phyloP scores from a whole-genome alignment of 2,888 invertebrate genomes.

The Macrophya annulata region DNA sequence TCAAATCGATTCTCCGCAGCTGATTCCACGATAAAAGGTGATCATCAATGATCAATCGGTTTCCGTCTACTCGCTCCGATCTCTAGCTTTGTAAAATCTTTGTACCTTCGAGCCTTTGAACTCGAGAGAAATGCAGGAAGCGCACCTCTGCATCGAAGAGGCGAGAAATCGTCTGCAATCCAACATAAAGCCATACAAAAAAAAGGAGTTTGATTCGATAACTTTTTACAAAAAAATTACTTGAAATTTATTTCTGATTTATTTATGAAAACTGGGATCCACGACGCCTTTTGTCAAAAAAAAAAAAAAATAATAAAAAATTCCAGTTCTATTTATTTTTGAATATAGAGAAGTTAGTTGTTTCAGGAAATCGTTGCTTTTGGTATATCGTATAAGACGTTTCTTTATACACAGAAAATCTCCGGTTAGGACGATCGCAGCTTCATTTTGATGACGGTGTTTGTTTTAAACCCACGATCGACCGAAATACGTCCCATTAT shows the following conservation, averaged over 20 bases:
- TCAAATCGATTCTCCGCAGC: slow-evolving; percentile 9
- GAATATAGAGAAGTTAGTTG: neutral
- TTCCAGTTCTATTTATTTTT: neutral
- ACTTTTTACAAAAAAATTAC: neutral
- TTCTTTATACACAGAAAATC: slow-evolving; percentile 4
- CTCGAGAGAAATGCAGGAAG: slow-evolving; percentile 32
- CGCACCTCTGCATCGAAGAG: slow-evolving; percentile 14
- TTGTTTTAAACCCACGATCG: slow-evolving; percentile 37
- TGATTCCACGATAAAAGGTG: slow-evolving; percentile 20
- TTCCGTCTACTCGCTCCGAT: slow-evolving; percentile 1
- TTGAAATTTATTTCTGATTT: neutral
- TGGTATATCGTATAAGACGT: slow-evolving; percentile 13
- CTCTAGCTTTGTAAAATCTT: slow-evolving; percentile 5
- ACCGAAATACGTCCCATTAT: neutral
- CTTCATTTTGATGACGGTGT: slow-evolving; percentile 28
- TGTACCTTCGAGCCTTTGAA: slow-evolving; percentile 29
- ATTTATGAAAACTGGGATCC: slow-evolving; percentile 1
- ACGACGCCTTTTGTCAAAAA: no score
- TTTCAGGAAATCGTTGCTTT: neutral
- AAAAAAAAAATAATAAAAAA: no score
- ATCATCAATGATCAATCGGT: slow-evolving; percentile 38
- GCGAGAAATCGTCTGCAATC: neutral
- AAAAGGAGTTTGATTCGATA: neutral
- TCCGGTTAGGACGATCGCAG: neutral
- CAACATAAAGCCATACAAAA: neutral